Conservation (phyloP, 2,888 invertebrate species). For the Ormyrus labotus region DNA sequence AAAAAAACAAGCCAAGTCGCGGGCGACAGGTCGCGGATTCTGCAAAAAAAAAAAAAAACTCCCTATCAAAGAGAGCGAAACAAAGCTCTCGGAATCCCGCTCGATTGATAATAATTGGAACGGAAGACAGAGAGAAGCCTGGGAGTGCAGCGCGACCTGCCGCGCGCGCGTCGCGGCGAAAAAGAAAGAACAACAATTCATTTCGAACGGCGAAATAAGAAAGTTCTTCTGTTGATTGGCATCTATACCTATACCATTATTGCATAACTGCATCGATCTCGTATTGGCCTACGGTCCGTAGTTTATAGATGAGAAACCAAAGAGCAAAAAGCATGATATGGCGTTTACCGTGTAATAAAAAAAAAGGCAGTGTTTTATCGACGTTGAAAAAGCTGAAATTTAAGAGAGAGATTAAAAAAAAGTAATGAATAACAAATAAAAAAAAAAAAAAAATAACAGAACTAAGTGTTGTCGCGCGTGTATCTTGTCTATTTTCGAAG, state of each 20-base stretch:
- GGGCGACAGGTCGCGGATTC: background rate
- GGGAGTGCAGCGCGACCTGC: conserved; percentile 21
- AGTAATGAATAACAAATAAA: conserved; percentile 20
- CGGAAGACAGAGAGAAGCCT: background rate
- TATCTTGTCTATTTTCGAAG: conserved; percentile 57
- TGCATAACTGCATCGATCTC: conserved; percentile 51
- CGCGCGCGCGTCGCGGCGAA: background rate
- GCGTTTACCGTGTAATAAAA: conserved; percentile 34
- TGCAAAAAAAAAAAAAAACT: background rate
- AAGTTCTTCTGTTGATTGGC: conserved; percentile 58
- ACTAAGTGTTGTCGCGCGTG: conserved; percentile 54
- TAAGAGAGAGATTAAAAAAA: conserved; percentile 12
- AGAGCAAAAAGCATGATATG: conserved; percentile 48
- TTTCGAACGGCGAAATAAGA: conserved; percentile 47
- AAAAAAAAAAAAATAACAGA: conserved; percentile 42
- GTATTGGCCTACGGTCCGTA: conserved; percentile 53
- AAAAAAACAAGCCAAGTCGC: background rate
- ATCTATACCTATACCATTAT: conserved; percentile 22
- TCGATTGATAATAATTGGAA: background rate
- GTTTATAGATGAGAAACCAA: conserved; percentile 48
- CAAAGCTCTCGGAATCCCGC: conserved; percentile 1
- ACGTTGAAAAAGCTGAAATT: conserved; percentile 38
- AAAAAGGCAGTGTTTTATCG: conserved; percentile 32
- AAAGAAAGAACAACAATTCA: conserved; percentile 32
- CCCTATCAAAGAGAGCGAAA: background rate